These are phyloP conservation scores for Stenurella melanura DNA, from an alignment of 2,888 invertebrate genomes.

Conservation along the genomic window DNA sequence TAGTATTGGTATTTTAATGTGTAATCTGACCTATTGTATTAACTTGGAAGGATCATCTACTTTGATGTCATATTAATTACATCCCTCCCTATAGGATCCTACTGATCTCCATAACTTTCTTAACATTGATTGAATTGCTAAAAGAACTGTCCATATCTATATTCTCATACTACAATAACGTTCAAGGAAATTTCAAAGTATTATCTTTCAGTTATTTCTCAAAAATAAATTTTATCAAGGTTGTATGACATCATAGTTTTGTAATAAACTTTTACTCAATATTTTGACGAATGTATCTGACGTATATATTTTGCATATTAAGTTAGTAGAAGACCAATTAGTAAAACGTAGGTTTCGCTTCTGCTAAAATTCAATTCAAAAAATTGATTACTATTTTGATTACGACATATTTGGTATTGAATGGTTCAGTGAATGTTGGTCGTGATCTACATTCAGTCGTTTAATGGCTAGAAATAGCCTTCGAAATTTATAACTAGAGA, in stretches of 20 bases:
- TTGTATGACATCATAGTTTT: not conserved
- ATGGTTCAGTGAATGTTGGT: conserved; percentile 22
- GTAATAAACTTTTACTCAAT: not conserved
- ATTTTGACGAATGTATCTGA: not conserved
- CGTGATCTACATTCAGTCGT: conserved; percentile 36
- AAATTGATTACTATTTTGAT: not conserved
- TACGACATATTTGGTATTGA: conserved; percentile 22
- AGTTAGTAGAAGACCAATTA: not conserved
- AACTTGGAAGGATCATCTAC: too few relatives aligned
- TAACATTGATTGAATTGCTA: too few relatives aligned
- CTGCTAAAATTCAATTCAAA: not conserved
- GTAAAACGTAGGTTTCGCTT: not conserved
- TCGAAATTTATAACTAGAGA: conserved; percentile 22
- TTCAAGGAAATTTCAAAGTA: too few relatives aligned
- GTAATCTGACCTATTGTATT: too few relatives aligned
- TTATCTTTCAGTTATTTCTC: too few relatives aligned
- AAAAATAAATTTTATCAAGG: too few relatives aligned
- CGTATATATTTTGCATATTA: not conserved
- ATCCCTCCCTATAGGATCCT: too few relatives aligned
- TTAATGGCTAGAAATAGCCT: conserved; percentile 20
- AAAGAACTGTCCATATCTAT: too few relatives aligned
- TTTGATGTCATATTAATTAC: too few relatives aligned
- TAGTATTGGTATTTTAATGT: too few relatives aligned
- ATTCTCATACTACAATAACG: too few relatives aligned
- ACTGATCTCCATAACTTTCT: too few relatives aligned